These are phyloP conservation scores for Microlaimidae sp. DNA, from an alignment of 2,888 invertebrate species.

Conservation along the genomic window DNA sequence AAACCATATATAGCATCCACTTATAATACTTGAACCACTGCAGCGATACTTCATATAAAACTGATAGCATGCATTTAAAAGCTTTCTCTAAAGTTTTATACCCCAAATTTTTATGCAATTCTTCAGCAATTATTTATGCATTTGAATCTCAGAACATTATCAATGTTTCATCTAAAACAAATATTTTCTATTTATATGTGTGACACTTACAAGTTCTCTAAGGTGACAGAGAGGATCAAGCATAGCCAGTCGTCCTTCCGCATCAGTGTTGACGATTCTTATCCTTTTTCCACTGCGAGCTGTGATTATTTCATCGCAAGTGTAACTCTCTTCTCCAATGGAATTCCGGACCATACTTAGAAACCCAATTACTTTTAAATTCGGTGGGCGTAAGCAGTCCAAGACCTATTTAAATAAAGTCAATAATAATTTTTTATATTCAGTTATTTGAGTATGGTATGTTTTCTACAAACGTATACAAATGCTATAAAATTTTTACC, in stretches of 20 bases:
- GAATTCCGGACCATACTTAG: slow-evolving; percentile 75
- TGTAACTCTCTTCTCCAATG: slow-evolving; percentile 49
- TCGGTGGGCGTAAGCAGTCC: slow-evolving; percentile 50
- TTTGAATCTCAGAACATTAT: too few species aligned
- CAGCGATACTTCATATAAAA: too few species aligned
- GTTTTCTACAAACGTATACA: too few species aligned
- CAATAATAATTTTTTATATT: slow-evolving; percentile 7
- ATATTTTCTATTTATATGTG: background rate
- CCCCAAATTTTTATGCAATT: too few species aligned
- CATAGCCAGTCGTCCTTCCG: slow-evolving; percentile 85
- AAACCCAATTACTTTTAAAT: slow-evolving; percentile 60
- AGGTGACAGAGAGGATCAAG: slow-evolving; percentile 64
- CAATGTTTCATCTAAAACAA: too few species aligned
- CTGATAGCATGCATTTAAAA: too few species aligned
- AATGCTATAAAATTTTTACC: too few species aligned
- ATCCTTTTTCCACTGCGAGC: slow-evolving; percentile 64
- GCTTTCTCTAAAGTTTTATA: too few species aligned
- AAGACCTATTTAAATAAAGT: slow-evolving; percentile 43
- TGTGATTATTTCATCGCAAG: slow-evolving; percentile 62
- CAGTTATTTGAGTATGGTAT: too few species aligned
- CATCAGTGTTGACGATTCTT: slow-evolving; percentile 80
- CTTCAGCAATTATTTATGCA: too few species aligned
- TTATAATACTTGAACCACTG: too few species aligned
- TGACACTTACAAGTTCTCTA: slow-evolving; percentile 40
- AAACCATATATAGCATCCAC: too few species aligned